Evolutionary conservation across 92 coral and sea anemone species (phyloP), one percentile per base, ranked within the genome.

Genomic region (Bergia puertoricense): DNA sequence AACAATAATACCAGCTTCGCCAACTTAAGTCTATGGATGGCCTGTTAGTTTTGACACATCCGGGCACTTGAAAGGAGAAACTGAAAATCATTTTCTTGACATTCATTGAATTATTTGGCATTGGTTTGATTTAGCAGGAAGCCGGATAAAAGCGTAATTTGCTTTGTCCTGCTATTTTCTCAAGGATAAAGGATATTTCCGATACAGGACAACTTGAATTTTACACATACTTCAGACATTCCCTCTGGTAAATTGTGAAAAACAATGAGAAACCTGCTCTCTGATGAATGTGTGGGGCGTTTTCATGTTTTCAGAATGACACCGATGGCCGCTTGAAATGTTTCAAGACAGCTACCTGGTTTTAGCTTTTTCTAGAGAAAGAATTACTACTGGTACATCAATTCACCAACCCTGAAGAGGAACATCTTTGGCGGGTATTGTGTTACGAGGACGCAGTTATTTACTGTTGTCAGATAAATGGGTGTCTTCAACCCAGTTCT

Each of bases 31-130:
- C 77, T 8, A 22, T 10, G 42, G 16, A 73, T 22, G 77, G 77
- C 37, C 77, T 73, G 77, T 10, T 73, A 44, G 77, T 73, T 73
- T 73, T 73, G 77, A 73, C 77, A 73, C 18, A 73, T 73, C 77
- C 30, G 8, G 30, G 69, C 69, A 62, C 30, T 62, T 62, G 30
- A 62, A 62, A 62, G 8, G 6, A 18, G 22, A 62, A 62, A 0
- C 69, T 54, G 59, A 18, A 20, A 62, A 62, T 2, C 30, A 5
- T 62, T 18, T 57, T 57, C 66, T 3, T 13, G 69, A 62, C 22
- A 18, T 18, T 62, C 30, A 62, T 18, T 5, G 20, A 16, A 62
- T 4, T 62, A 0, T 16, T 62, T 16, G 30, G 69, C 69, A 62
- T 18, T 18, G 30, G 30, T 62, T 62, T 62, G 30, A 20, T 18